Evolutionary conservation across 2,888 invertebrate genomes (phyloP).

Genomic region (Nephrotoma appendiculata): DNA sequence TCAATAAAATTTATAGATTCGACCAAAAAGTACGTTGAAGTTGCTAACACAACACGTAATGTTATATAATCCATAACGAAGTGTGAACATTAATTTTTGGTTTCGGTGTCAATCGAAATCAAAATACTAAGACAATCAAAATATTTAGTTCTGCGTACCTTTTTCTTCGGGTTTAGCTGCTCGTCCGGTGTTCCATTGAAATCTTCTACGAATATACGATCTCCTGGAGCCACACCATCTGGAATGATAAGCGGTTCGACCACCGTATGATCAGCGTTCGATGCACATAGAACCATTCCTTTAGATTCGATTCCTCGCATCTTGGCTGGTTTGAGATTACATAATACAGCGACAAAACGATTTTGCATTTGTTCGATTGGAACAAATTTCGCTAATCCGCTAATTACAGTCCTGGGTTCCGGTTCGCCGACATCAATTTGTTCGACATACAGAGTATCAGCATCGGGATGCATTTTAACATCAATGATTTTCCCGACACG

Average conservation of each 20-base stretch:
- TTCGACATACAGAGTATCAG: constrained; percentile 82
- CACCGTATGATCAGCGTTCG: constrained; percentile 57
- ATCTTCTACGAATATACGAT: constrained; percentile 69
- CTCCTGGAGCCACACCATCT: constrained; percentile 60
- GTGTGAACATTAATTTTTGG: not conserved
- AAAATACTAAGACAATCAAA: not conserved
- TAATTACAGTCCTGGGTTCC: constrained; percentile 55
- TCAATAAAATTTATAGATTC: not conserved
- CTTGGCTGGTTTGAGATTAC: constrained; percentile 94
- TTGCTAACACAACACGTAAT: not conserved
- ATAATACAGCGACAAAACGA: constrained; percentile 80
- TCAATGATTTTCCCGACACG: constrained; percentile 76
- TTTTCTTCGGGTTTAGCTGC: constrained; percentile 87
- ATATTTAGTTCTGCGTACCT: constrained; percentile 35
- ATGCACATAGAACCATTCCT: constrained; percentile 90
- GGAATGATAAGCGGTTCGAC: constrained; percentile 81
- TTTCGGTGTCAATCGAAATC: not conserved
- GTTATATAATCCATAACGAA: not conserved
- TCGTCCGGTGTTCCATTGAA: constrained; percentile 72
- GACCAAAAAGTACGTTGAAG: not conserved
- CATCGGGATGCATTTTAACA: constrained; percentile 78
- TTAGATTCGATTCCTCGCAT: constrained; percentile 84
- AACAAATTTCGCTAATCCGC: constrained; percentile 85
- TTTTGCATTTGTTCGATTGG: constrained; percentile 81
- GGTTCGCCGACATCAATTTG: constrained; percentile 80